Percentiles rank a stretch among this genome's conserved stretches.
Evolutionary conservation across 2,113 vertebrate species (phyloP).

Genomic region (Euleptes europaea): DNA sequence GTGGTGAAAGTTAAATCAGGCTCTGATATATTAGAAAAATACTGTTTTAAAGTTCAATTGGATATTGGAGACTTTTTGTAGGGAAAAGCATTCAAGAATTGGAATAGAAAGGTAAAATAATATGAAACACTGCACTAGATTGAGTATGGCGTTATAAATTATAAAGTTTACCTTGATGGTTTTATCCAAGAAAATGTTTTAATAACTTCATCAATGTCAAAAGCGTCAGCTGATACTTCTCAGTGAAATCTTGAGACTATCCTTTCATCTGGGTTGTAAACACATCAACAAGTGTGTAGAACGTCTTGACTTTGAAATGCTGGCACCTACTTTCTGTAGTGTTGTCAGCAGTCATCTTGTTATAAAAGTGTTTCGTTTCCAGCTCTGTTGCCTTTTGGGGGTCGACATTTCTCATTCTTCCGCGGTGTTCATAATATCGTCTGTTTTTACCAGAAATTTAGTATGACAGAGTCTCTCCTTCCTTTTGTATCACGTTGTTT

Average conservation of each 20-base stretch:
- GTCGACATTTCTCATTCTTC: conserved; percentile 54
- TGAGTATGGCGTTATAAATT: conserved; percentile 64
- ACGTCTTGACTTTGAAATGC: conserved; percentile 73
- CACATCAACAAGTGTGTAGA: conserved; percentile 74
- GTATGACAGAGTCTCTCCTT: conserved; percentile 57
- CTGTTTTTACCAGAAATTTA: conserved; percentile 65
- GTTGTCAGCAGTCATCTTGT: conserved; percentile 71
- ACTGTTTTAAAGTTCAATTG: background rate
- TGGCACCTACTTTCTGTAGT: conserved; percentile 72
- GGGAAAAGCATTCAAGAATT: background rate
- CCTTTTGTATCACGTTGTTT: conserved; percentile 57
- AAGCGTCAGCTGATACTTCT: conserved; percentile 57
- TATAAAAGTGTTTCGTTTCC: conserved; percentile 68
- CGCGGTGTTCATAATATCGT: conserved; percentile 53
- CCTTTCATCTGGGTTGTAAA: conserved; percentile 75
- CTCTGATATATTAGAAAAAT: background rate
- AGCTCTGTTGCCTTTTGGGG: conserved; percentile 63
- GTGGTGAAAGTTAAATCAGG: background rate
- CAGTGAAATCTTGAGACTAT: conserved; percentile 63
- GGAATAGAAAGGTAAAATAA: conserved; percentile 1
- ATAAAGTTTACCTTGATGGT: conserved; percentile 60
- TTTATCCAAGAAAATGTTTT: conserved; percentile 57
- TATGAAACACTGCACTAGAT: conserved; percentile 32
- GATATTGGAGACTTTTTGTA: background rate
- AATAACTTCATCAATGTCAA: conserved; percentile 66